A percentile compares a stretch with the other conserved stretches of the same genome.
Conservation (phyloP, 2,113 vertebrate species). For the Gambusia affinis region DNA sequence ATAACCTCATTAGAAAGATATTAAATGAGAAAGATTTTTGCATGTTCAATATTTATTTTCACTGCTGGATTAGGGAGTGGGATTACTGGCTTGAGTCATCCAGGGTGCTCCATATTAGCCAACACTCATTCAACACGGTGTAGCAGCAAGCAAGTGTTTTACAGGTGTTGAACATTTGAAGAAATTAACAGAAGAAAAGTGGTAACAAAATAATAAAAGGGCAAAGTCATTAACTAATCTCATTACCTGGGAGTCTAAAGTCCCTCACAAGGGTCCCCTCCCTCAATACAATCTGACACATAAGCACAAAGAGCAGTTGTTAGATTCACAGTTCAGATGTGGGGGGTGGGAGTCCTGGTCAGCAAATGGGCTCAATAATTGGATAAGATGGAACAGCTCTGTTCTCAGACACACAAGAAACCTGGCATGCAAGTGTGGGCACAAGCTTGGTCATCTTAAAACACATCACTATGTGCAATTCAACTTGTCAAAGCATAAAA, state of each 20-base stretch:
- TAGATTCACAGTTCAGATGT: slow-evolving; percentile 66
- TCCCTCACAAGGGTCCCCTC: slow-evolving; percentile 75
- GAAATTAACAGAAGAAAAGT: slow-evolving; percentile 50
- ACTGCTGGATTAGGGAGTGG: slow-evolving; percentile 9
- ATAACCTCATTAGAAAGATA: not conserved
- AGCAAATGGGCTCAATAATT: slow-evolving; percentile 29
- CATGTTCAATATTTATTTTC: not conserved
- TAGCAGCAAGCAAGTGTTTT: slow-evolving; percentile 53
- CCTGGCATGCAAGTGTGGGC: slow-evolving; percentile 22
- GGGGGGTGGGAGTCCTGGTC: slow-evolving; percentile 32
- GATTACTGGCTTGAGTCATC: slow-evolving; percentile 44
- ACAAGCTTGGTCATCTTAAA: slow-evolving; percentile 22
- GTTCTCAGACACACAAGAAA: slow-evolving; percentile 10
- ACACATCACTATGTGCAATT: slow-evolving; percentile 23
- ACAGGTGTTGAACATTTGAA: slow-evolving; percentile 59
- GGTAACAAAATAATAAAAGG: slow-evolving; percentile 37
- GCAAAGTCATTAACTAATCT: slow-evolving; percentile 32
- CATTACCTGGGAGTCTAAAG: slow-evolving; percentile 79
- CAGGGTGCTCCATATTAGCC: slow-evolving; percentile 39
- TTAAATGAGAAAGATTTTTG: not conserved
- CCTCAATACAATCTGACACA: slow-evolving; percentile 78
- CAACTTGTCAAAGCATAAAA: slow-evolving; percentile 48
- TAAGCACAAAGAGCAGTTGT: slow-evolving; percentile 76
- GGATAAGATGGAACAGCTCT: slow-evolving; percentile 26
- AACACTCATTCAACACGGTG: slow-evolving; percentile 47